Conservation (phyloP, 2,888 invertebrate genomes). For the Nesidiocoris tenuis region DNA sequence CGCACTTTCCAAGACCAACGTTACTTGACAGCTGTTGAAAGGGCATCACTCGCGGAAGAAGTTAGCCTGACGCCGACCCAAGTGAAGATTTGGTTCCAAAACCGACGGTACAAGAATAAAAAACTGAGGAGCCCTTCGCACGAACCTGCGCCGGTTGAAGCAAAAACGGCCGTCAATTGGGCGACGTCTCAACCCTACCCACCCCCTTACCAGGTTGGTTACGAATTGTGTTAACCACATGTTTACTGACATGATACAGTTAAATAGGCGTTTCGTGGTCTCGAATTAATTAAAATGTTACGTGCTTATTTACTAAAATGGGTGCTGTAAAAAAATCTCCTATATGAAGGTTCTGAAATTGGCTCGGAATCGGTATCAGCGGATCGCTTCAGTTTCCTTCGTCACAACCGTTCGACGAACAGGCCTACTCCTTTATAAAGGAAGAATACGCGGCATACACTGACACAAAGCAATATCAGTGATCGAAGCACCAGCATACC, state of each 20-base stretch:
- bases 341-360: no score
- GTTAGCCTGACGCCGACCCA: slow-evolving; percentile 95
- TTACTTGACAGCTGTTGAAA: slow-evolving; percentile 93
- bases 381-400: background rate
- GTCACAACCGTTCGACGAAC: background rate
- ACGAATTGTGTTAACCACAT: no score
- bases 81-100: slow-evolving; percentile 99
- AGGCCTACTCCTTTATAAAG: background rate
- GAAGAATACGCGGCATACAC: background rate
- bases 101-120: slow-evolving; percentile 61
- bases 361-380: no score
- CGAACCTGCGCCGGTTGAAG: background rate
- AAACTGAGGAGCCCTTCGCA: slow-evolving; percentile 3
- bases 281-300: no score
- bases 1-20: slow-evolving; percentile 95
- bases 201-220: background rate
- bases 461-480: no score
- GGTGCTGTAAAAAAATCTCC: no score
- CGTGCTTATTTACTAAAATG: no score
- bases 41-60: slow-evolving; percentile 91
- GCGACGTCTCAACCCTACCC: slow-evolving; percentile 1
- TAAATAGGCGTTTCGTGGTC: no score
- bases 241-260: no score
- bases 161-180: slow-evolving; percentile 11
- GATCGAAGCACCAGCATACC: no score